A percentile compares a stretch with the other conserved stretches of the same genome.
phyloP scores from a whole-genome alignment of 1,140 invertebrate genomes.

The Drosophila triauraria region DNA sequence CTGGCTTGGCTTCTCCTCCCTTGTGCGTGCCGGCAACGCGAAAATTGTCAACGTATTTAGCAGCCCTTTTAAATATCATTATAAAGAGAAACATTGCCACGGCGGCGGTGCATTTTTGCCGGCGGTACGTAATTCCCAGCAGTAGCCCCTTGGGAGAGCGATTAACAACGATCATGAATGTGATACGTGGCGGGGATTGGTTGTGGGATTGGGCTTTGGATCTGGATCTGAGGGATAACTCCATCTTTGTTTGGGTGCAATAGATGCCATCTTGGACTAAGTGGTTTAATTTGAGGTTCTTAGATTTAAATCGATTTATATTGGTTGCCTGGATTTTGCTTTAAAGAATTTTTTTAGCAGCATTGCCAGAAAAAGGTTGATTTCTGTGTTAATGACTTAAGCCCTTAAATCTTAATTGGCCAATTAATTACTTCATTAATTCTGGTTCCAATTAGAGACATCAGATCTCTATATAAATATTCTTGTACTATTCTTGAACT shows the following conservation, averaged over 20 bases:
- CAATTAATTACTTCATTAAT: too few relatives aligned
- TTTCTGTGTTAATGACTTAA: too few relatives aligned
- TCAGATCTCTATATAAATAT: too few relatives aligned
- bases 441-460: too few relatives aligned
- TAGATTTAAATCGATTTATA: too few relatives aligned
- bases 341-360: too few relatives aligned
- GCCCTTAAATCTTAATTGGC: too few relatives aligned
- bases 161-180: constrained; percentile 53
- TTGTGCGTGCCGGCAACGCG: constrained; percentile 59
- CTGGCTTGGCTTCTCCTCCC: background rate
- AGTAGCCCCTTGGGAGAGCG: constrained; percentile 53
- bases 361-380: too few relatives aligned
- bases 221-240: constrained; percentile 8
- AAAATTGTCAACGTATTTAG: constrained; percentile 82
- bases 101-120: constrained; percentile 43
- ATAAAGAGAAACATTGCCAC: constrained; percentile 49
- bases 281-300: too few relatives aligned
- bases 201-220: background rate
- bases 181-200: constrained; percentile 18
- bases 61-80: constrained; percentile 80
- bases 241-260: constrained; percentile 12
- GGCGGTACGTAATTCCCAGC: constrained; percentile 67
- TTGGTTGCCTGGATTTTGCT: too few relatives aligned
- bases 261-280: constrained; percentile 7
- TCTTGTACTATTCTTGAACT: too few relatives aligned